A percentile compares a stretch with the other conserved stretches of the same genome.
phyloP scores from a whole-genome alignment of 2,888 invertebrate genomes.

The Idaea aversata region DNA sequence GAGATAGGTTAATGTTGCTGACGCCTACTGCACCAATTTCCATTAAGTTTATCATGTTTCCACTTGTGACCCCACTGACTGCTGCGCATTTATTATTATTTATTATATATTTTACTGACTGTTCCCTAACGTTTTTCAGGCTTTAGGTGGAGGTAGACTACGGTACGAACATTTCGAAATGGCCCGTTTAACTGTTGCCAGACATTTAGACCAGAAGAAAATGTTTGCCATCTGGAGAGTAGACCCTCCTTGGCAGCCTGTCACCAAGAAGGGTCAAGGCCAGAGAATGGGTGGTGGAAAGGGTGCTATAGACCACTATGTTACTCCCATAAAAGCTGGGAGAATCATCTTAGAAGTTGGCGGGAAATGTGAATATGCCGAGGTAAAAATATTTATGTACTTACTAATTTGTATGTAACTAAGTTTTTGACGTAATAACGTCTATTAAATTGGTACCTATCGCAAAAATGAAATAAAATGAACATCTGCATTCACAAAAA shows the following conservation, averaged over 20 bases:
- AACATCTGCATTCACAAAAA: no score
- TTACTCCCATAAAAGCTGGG: conserved; percentile 94
- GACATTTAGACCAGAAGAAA: conserved; percentile 87
- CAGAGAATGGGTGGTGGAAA: conserved; percentile 98
- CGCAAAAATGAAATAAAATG: no score
- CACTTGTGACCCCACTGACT: no score
- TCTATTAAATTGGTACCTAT: no score
- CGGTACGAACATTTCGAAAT: conserved; percentile 92
- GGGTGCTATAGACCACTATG: conserved; percentile 96
- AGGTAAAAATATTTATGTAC: conserved; percentile 74
- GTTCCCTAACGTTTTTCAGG: conserved; percentile 75
- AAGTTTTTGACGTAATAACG: no score
- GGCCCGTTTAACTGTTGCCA: conserved; percentile 88
- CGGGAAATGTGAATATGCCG: conserved; percentile 92
- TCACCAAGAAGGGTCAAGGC: conserved; percentile 94
- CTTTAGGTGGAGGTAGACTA: conserved; percentile 90
- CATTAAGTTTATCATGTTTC: no score
- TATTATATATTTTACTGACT: neutral
- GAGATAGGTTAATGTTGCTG: no score
- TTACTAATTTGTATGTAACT: no score
- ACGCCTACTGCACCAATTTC: no score
- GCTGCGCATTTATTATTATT: no score
- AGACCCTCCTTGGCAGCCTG: conserved; percentile 97
- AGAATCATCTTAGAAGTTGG: conserved; percentile 96
- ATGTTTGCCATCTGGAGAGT: conserved; percentile 98